Percentiles rank a stretch among this genome's conserved stretches.
Evolutionary conservation across 1,140 invertebrate genomes (phyloP).

Genomic region (Hirudo medicinalis): DNA sequence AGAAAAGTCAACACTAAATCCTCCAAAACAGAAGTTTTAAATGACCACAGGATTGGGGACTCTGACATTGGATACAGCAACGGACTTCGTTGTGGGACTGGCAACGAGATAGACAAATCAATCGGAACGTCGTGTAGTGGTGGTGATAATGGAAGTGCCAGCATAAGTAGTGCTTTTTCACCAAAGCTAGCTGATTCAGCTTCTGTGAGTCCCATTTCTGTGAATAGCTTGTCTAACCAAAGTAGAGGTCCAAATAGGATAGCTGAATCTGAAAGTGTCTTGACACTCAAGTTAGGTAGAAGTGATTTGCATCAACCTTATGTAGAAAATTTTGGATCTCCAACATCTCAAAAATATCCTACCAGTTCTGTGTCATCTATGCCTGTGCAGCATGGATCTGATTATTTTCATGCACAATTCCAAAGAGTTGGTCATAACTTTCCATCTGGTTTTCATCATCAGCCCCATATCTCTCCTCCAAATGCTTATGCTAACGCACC

Average conservation of each 20-base stretch:
- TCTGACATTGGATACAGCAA: background rate
- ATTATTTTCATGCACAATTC: background rate
- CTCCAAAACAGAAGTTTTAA: conserved; percentile 6
- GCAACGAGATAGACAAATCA: background rate
- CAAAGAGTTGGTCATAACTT: conserved; percentile 1
- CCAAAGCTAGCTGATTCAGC: background rate
- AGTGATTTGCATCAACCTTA: too few relatives aligned
- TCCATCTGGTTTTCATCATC: background rate
- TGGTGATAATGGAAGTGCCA: background rate
- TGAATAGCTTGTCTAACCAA: too few relatives aligned
- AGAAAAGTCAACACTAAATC: conserved; percentile 1
- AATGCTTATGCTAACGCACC: background rate
- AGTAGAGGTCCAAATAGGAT: too few relatives aligned
- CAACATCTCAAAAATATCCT: too few relatives aligned
- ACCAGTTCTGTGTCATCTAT: too few relatives aligned
- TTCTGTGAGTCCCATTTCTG: background rate
- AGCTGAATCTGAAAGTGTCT: too few relatives aligned
- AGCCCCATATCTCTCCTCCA: background rate
- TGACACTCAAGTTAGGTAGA: too few relatives aligned
- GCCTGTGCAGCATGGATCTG: background rate
- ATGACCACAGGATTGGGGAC: conserved; percentile 2
- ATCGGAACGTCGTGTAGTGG: background rate
- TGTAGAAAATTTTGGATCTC: too few relatives aligned
- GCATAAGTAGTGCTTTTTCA: conserved; percentile 1
- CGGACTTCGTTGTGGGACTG: background rate